phyloP scores from a whole-genome alignment of 1,140 invertebrate genomes.

The Sitodiplosis mosellana region DNA sequence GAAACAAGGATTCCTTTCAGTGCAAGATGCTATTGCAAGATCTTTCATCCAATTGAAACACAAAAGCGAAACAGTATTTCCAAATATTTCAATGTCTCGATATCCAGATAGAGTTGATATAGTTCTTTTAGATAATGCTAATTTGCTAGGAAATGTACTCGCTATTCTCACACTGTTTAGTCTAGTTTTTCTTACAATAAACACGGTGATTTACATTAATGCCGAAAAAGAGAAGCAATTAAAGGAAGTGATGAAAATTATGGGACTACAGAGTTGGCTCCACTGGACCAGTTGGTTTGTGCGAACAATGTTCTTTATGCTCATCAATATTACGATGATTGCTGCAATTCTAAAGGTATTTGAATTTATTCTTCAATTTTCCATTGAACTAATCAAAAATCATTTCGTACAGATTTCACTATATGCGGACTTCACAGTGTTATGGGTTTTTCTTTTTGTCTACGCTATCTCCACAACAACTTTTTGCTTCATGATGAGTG shows the following conservation, averaged over 20 bases:
- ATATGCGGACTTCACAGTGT: constrained; percentile 21
- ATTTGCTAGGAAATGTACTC: constrained; percentile 46
- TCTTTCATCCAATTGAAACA: constrained; percentile 7
- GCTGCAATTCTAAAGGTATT: too few relatives aligned
- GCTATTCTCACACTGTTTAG: constrained; percentile 60
- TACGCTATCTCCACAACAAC: constrained; percentile 28
- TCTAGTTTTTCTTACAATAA: constrained; percentile 58
- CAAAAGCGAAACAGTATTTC: background rate
- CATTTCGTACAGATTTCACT: too few relatives aligned
- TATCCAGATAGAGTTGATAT: background rate
- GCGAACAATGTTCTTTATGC: constrained; percentile 65
- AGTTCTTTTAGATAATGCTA: too few relatives aligned
- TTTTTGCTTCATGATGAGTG: constrained; percentile 42
- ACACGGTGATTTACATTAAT: constrained; percentile 48
- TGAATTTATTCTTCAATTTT: too few relatives aligned
- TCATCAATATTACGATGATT: too few relatives aligned
- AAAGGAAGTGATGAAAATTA: constrained; percentile 75
- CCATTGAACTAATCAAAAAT: too few relatives aligned
- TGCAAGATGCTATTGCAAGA: constrained; percentile 36
- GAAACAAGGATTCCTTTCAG: constrained; percentile 35
- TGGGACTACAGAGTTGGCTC: constrained; percentile 64
- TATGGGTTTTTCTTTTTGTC: constrained; percentile 29
- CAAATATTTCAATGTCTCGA: constrained; percentile 10
- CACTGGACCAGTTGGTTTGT: constrained; percentile 74
- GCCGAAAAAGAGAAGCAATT: constrained; percentile 42